Conservation (phyloP, 1,140 invertebrate genomes). For the Leptestheria dahalacensis region DNA sequence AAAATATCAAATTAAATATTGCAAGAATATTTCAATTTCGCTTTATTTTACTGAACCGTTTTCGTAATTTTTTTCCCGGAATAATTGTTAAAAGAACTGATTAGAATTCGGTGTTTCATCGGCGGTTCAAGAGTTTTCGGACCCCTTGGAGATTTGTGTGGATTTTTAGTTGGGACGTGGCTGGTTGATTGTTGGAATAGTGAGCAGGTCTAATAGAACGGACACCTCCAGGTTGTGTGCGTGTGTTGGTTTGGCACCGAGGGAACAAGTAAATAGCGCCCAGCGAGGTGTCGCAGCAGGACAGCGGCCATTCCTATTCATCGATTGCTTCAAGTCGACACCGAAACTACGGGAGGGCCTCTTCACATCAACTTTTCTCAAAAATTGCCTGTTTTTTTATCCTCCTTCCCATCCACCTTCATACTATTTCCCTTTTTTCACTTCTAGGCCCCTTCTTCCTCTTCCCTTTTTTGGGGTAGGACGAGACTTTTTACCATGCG, state of each 20-base stretch:
- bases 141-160: too few relatives aligned
- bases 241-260: neutral
- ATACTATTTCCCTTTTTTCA: neutral
- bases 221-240: neutral
- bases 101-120: too few relatives aligned
- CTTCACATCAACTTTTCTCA: too few relatives aligned
- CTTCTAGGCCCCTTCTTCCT: neutral
- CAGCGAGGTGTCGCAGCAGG: neutral
- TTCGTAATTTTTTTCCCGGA: too few relatives aligned
- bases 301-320: neutral
- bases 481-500: too few relatives aligned
- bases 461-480: too few relatives aligned
- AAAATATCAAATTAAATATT: too few relatives aligned
- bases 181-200: neutral
- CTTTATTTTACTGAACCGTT: too few relatives aligned
- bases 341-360: neutral
- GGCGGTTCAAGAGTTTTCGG: too few relatives aligned
- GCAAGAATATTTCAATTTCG: too few relatives aligned
- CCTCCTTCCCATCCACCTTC: neutral
- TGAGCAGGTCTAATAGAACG: neutral
- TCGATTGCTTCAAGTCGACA: neutral
- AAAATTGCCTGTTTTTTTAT: too few relatives aligned
- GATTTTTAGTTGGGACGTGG: neutral
- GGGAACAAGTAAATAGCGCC: neutral
- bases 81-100: too few relatives aligned